Percentiles rank a stretch among this genome's conserved stretches.
These are phyloP conservation scores for Hippopotamus amphibius DNA, from an alignment of 2,113 vertebrate species.

Conservation along the genomic window DNA sequence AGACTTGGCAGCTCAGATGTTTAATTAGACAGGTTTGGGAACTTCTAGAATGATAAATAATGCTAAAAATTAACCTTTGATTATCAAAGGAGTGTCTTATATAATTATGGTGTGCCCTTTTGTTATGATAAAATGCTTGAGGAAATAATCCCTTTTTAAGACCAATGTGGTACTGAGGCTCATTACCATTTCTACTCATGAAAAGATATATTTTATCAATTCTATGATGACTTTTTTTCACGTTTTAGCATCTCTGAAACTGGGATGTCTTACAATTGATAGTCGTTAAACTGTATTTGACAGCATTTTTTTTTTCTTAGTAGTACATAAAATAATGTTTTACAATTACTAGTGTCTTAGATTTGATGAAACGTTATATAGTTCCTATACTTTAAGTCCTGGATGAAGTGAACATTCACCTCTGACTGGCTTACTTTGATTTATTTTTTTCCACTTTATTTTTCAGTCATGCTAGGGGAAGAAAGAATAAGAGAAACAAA, in stretches of 20 bases:
- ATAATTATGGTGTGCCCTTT: not conserved
- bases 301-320: not conserved
- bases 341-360: not conserved
- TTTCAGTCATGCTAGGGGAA: not conserved
- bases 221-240: not conserved
- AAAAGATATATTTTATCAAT: not conserved
- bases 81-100: not conserved
- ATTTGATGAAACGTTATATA: not conserved
- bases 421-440: not conserved
- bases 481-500: not conserved
- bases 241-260: constrained; percentile 32
- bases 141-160: not conserved
- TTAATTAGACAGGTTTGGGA: not conserved
- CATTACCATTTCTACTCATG: not conserved
- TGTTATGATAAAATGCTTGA: constrained; percentile 4
- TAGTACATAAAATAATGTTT: not conserved
- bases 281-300: not conserved
- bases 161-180: not conserved
- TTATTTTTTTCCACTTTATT: constrained; percentile 8
- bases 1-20: not conserved
- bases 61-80: not conserved
- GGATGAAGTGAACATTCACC: not conserved
- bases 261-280: not conserved
- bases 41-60: not conserved
- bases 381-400: not conserved